Evolutionary conservation across 64 coral and sea anemone species (phyloP), one percentile per base, ranked within the genome.

Genomic region (Anthopleura sola): DNA sequence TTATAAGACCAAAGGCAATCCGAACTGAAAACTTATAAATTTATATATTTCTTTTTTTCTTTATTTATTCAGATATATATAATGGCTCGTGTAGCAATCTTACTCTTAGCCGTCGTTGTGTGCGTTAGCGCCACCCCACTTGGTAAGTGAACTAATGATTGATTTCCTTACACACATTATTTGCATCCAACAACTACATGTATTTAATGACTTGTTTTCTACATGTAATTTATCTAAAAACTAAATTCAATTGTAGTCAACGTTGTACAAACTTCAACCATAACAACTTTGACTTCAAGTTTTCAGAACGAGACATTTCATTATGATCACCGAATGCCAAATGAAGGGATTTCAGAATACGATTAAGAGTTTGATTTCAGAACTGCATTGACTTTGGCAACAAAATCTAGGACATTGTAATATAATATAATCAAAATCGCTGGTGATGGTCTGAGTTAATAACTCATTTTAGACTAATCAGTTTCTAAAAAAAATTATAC

Each of bases 61-160:
- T 82, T 36, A 18, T 86, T 86, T 83, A 48, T 57, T 75, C 19
- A 49, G 75, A 68, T 83, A 46, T 37, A 66, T 79, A 85, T 88
- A 88, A 96, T 96, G 94, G 87, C 90, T 77, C 85, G 85, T 29
- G 15, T 96, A 76, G 90, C 75, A 31, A 21, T 96, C 76, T 77
- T 96, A 38, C 69, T 96, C 68, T 68, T 96, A 86, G 94, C 94
- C 49, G 90, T 86, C 29, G 90, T 96, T 86, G 94, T 90, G 90
- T 96, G 90, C 87, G 94, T 92, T 10, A 96, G 84, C 90, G 94
- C 90, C 75, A 84, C 60, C 32, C 91, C 94, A 83, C 21, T 92
- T 23, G 94, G 94, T 96, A 92, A 75, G 84, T 31, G n/a, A 33
- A 79, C 29, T 71, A n/a, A 6, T 71, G n/a, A 69, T 69, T 33